These are phyloP conservation scores for Triplophysa rosa DNA, from an alignment of 2,113 vertebrate genomes.

Conservation along the genomic window DNA sequence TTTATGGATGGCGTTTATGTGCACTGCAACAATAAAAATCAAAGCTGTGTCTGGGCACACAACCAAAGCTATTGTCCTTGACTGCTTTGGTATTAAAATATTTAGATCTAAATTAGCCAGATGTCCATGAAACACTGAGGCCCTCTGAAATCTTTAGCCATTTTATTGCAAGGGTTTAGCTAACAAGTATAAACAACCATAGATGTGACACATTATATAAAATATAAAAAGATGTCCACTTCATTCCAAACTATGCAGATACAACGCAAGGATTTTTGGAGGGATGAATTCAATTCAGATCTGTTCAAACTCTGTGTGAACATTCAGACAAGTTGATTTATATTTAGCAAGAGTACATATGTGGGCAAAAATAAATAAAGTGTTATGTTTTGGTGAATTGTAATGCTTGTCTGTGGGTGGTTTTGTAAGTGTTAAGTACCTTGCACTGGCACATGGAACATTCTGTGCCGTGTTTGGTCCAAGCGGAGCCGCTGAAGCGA, in stretches of 20 bases:
- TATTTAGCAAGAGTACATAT: too few species aligned
- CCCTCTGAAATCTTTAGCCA: not conserved
- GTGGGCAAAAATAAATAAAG: not conserved
- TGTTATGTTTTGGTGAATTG: not conserved
- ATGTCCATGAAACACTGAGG: slow-evolving; percentile 8
- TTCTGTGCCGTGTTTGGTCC: slow-evolving; percentile 96
- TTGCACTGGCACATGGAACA: slow-evolving; percentile 97
- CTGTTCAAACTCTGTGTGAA: too few species aligned
- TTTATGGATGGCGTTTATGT: not conserved
- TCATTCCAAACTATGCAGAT: too few species aligned
- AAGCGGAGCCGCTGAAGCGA: slow-evolving; percentile 95
- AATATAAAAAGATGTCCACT: too few species aligned
- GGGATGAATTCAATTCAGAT: too few species aligned
- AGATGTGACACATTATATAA: too few species aligned
- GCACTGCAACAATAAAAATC: not conserved
- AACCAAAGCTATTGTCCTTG: slow-evolving; percentile 22
- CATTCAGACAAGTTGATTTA: too few species aligned
- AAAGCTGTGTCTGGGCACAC: slow-evolving; percentile 6
- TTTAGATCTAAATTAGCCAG: slow-evolving; percentile 18
- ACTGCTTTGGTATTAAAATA: not conserved
- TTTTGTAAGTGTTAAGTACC: slow-evolving; percentile 59
- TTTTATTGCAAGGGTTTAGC: not conserved
- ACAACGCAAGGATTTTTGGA: too few species aligned
- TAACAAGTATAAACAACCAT: not conserved
- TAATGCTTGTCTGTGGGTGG: not conserved